These are phyloP conservation scores for Rhinichthys osculus DNA, from an alignment of 2,797 vertebrate genomes.

Conservation along the genomic window DNA sequence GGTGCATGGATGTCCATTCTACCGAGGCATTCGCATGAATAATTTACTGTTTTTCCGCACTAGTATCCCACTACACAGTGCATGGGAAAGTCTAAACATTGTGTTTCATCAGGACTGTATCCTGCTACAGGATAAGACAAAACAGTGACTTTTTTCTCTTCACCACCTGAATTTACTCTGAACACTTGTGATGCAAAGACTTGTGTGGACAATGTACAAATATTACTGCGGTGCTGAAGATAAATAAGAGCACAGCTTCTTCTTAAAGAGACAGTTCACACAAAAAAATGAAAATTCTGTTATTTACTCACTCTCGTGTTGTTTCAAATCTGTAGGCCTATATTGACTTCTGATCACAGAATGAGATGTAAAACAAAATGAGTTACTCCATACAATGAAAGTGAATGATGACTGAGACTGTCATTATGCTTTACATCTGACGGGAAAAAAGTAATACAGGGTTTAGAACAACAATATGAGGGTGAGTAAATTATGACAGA, in stretches of 20 bases:
- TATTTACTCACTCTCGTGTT: background rate
- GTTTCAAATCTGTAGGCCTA: background rate
- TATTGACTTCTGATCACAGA: background rate
- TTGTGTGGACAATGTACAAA: background rate
- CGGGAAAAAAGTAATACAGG: background rate
- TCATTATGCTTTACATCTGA: background rate
- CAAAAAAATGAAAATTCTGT: background rate
- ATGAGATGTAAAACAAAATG: background rate
- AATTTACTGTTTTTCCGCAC: constrained; percentile 72
- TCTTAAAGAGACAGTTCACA: constrained; percentile 29
- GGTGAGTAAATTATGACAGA: background rate
- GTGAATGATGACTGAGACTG: background rate
- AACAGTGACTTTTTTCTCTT: background rate
- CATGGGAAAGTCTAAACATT: constrained; percentile 7
- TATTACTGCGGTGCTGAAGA: constrained; percentile 7
- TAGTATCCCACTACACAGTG: constrained; percentile 27
- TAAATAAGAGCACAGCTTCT: constrained; percentile 14
- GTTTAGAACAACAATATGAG: background rate
- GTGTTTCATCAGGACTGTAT: background rate
- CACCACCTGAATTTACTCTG: background rate
- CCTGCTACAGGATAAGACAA: background rate
- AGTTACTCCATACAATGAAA: background rate
- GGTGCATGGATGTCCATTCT: constrained; percentile 58
- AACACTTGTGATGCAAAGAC: constrained; percentile 5
- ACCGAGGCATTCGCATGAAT: constrained; percentile 71